These are phyloP conservation scores for Hyposoter dolosus DNA, from an alignment of 2,888 invertebrate species.

Conservation along the genomic window DNA sequence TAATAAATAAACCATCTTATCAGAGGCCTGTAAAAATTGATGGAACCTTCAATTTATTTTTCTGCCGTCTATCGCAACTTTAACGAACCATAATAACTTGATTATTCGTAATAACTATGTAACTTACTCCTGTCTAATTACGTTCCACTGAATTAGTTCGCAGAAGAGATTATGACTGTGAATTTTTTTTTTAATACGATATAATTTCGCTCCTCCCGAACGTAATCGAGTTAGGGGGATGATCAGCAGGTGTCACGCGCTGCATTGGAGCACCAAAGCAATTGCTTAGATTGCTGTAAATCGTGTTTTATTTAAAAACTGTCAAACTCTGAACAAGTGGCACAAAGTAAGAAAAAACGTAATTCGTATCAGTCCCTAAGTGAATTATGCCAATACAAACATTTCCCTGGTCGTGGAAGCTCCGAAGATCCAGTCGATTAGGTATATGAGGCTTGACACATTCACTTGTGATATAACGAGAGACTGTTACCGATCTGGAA, in stretches of 20 bases:
- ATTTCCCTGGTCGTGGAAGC: constrained; percentile 1
- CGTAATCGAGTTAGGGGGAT: constrained; percentile 34
- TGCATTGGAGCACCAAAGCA: constrained; percentile 45
- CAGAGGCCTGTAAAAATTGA: background rate
- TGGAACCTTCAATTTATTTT: background rate
- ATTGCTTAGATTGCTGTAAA: constrained; percentile 56
- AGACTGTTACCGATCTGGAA: constrained; percentile 63
- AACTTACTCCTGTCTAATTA: background rate
- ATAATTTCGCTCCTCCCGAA: constrained; percentile 20
- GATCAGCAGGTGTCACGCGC: constrained; percentile 66
- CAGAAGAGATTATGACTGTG: constrained; percentile 13
- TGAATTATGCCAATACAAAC: background rate
- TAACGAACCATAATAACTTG: constrained; percentile 11
- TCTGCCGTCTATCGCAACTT: background rate
- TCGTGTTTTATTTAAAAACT: constrained; percentile 12
- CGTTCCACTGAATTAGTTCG: background rate
- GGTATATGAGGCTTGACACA: constrained; percentile 25
- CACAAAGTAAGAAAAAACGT: background rate
- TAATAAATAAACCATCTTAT: background rate
- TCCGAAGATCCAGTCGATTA: constrained; percentile 49
- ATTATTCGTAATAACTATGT: constrained; percentile 5
- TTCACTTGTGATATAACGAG: constrained; percentile 63
- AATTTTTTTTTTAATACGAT: constrained; percentile 10
- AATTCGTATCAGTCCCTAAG: background rate
- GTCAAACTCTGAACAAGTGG: constrained; percentile 3